These are phyloP conservation scores for Callopanchax toddi DNA, from an alignment of 2,113 vertebrate species.

Conservation along the genomic window DNA sequence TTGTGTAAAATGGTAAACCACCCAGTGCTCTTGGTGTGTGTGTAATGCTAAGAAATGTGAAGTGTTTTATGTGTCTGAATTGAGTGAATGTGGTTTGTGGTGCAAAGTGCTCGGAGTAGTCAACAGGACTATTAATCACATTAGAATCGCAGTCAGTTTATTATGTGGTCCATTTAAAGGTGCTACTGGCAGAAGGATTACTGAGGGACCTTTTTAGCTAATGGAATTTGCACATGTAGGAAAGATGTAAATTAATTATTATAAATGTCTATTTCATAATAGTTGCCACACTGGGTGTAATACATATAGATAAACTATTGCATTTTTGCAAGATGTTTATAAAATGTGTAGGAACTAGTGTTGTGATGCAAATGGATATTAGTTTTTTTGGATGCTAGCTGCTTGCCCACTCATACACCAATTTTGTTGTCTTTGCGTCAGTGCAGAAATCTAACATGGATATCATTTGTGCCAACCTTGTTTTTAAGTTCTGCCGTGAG, in stretches of 20 bases:
- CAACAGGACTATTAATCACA: not conserved
- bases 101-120: not conserved
- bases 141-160: not conserved
- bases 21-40: not conserved
- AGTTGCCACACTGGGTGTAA: no score
- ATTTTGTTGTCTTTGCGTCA: not conserved
- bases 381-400: not conserved
- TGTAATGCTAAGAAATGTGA: not conserved
- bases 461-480: constrained; percentile 10
- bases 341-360: no score
- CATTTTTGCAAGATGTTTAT: no score
- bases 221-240: not conserved
- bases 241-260: not conserved
- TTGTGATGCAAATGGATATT: no score
- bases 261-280: no score
- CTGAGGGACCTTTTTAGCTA: not conserved
- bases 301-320: no score
- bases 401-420: not conserved
- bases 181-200: not conserved
- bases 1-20: not conserved
- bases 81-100: not conserved
- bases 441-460: not conserved
- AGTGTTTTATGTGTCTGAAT: no score
- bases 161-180: not conserved
- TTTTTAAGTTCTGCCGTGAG: constrained; percentile 13